Evolutionary conservation across 2,113 vertebrate species (phyloP).

Genomic region (Atrichornis clamosus): DNA sequence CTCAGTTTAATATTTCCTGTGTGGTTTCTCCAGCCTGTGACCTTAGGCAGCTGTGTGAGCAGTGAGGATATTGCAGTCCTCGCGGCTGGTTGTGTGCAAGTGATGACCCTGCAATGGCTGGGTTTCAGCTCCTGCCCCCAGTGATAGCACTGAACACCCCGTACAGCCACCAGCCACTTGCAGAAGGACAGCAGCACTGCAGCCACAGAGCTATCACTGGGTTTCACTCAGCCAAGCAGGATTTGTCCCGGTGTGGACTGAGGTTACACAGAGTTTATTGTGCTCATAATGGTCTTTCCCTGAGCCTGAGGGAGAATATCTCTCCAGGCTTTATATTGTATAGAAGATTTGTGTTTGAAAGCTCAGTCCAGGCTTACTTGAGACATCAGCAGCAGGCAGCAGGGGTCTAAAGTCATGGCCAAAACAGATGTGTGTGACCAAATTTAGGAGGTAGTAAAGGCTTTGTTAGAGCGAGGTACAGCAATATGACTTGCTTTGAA

Average conservation of each 20-base stretch:
- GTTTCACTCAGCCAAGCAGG: neutral
- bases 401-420: neutral
- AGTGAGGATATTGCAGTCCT: neutral
- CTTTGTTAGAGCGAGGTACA: neutral
- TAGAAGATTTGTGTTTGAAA: neutral
- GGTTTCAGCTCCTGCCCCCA: neutral
- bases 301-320: neutral
- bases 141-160: neutral
- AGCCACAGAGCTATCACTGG: neutral
- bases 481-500: neutral
- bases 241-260: neutral
- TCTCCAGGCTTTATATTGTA: neutral
- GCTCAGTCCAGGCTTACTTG: neutral
- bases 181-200: neutral
- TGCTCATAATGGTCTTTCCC: neutral
- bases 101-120: neutral
- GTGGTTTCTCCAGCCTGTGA: neutral
- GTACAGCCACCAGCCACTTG: rapidly evolving
- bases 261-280: neutral
- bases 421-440: neutral
- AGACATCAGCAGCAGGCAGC: neutral
- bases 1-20: neutral
- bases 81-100: rapidly evolving
- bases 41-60: neutral
- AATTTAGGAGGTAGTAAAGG: neutral